Conservation (phyloP, 2,797 vertebrate species). For the Dicrostonyx torquatus region DNA sequence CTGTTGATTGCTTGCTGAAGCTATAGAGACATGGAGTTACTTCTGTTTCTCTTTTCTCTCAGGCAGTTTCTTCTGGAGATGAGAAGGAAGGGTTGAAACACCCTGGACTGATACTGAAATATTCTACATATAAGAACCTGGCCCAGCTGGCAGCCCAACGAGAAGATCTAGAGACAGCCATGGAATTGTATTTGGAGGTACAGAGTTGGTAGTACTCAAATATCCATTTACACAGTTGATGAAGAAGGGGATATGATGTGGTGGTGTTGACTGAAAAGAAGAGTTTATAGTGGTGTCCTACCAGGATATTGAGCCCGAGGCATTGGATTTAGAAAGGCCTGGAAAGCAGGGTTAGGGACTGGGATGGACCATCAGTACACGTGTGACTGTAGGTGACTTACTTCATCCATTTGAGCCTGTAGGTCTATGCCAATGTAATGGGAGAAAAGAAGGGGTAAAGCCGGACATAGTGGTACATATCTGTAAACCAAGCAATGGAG, state of each 20-base stretch:
- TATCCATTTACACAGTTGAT: background rate
- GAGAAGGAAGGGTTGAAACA: slow-evolving; percentile 96
- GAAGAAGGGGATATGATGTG: background rate
- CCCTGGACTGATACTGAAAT: slow-evolving; percentile 97
- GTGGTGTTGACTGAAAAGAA: background rate
- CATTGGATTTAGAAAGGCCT: background rate
- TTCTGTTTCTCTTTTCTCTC: background rate
- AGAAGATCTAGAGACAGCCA: slow-evolving; percentile 94
- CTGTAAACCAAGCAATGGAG: background rate
- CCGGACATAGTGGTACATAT: background rate
- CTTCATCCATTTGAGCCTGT: background rate
- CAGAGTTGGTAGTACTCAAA: background rate
- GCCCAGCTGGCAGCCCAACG: slow-evolving; percentile 92
- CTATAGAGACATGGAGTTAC: background rate
- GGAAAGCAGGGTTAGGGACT: background rate
- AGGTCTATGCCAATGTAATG: background rate
- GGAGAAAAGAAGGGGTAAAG: background rate
- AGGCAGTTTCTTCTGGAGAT: slow-evolving; percentile 95
- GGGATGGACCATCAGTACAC: background rate
- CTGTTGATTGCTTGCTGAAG: background rate
- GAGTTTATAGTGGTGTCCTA: background rate
- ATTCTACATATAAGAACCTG: slow-evolving; percentile 98
- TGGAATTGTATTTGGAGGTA: slow-evolving; percentile 97
- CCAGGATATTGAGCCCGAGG: background rate
- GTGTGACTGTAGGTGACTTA: background rate